phyloP scores from a whole-genome alignment of 2,113 vertebrate genomes.

The Entelurus aequoreus region DNA sequence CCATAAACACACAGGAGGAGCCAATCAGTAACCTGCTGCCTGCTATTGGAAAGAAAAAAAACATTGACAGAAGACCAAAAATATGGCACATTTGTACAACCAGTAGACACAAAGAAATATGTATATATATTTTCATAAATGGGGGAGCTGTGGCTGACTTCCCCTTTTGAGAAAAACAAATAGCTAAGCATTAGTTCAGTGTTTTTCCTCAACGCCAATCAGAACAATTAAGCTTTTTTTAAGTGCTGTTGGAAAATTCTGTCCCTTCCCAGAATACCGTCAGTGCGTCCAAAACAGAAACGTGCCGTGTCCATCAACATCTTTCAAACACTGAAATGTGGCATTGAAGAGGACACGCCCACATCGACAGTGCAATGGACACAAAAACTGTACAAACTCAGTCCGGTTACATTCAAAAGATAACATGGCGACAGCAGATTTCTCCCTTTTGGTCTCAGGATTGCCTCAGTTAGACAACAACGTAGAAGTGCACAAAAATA shows the following conservation, averaged over 20 bases:
- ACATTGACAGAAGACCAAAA: conserved; percentile 42
- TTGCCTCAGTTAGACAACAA: conserved; percentile 68
- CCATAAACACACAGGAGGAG: conserved; percentile 55
- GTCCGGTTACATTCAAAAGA: conserved; percentile 71
- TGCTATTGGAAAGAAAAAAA: conserved; percentile 48
- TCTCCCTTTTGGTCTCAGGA: conserved; percentile 73
- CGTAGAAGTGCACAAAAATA: conserved; percentile 74
- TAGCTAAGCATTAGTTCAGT: conserved; percentile 34
- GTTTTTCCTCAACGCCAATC: conserved; percentile 32
- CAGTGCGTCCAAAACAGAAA: conserved; percentile 16
- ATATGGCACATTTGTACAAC: conserved; percentile 73
- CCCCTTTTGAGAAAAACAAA: conserved; percentile 22
- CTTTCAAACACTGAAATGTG: conserved; percentile 27
- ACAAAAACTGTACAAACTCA: conserved; percentile 47
- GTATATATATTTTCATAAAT: conserved; percentile 24
- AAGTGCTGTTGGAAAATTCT: conserved; percentile 1
- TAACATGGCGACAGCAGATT: conserved; percentile 65
- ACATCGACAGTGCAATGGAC: conserved; percentile 57
- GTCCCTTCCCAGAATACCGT: conserved; percentile 17
- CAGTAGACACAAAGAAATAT: conserved; percentile 59
- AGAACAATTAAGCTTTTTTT: conserved; percentile 34
- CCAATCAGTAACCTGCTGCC: conserved; percentile 62
- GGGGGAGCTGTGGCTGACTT: conserved; percentile 29
- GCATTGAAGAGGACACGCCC: conserved; percentile 50
- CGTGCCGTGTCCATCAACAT: neutral